A percentile compares a stretch with the other conserved stretches of the same genome.
phyloP scores from a whole-genome alignment of 2,797 vertebrate genomes.

The Neostethus bicornis region DNA sequence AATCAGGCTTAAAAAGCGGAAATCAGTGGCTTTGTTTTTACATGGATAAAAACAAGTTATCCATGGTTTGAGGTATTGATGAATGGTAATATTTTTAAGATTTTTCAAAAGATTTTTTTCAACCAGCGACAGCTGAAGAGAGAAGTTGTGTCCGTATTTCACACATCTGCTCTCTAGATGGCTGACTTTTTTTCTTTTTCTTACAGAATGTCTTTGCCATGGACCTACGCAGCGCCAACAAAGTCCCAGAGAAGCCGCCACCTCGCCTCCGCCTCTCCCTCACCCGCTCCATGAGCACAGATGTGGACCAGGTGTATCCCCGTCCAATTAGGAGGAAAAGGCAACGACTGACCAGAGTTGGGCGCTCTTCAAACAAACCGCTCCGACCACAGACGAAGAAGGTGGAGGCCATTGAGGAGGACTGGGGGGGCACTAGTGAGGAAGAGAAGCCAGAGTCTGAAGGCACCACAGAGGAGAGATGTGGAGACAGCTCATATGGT shows the following conservation, averaged over 20 bases:
- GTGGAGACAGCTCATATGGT: constrained; percentile 74
- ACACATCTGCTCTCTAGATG: background rate
- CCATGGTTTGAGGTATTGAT: too few species aligned
- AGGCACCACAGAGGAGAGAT: constrained; percentile 51
- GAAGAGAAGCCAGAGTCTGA: constrained; percentile 70
- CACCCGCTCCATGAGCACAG: constrained; percentile 84
- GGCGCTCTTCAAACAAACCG: constrained; percentile 21
- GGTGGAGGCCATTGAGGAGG: constrained; percentile 44
- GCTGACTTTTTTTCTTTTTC: constrained; percentile 8
- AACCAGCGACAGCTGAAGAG: too few species aligned
- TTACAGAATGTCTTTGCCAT: constrained; percentile 91
- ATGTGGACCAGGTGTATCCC: constrained; percentile 68
- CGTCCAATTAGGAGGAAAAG: constrained; percentile 60
- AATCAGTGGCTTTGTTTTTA: background rate
- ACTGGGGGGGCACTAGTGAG: constrained; percentile 58
- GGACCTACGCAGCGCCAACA: constrained; percentile 94
- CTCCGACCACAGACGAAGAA: constrained; percentile 43
- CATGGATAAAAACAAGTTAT: too few species aligned
- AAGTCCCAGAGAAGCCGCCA: constrained; percentile 81
- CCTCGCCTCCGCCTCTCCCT: constrained; percentile 92
- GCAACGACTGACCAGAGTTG: constrained; percentile 48
- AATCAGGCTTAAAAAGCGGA: constrained; percentile 3
- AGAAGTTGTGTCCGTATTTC: background rate
- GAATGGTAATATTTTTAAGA: too few species aligned
- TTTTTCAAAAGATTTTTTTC: too few species aligned